A percentile compares a stretch with the other conserved stretches of the same genome.
Conservation (phyloP, 2,797 vertebrate species). For the Arnoldichthys spilopterus region DNA sequence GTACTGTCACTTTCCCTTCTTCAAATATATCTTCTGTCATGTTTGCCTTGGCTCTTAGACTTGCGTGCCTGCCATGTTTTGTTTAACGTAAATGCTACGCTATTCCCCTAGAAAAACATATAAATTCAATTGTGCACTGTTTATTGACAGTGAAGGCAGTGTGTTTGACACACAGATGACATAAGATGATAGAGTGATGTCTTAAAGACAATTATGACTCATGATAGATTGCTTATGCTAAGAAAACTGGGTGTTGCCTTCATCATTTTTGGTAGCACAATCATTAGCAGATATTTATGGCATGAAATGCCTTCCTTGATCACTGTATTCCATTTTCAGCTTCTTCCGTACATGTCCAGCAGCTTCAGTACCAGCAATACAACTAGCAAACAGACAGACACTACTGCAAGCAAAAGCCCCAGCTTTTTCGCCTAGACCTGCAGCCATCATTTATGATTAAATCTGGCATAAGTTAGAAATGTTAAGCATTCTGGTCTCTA, state of each 20-base stretch:
- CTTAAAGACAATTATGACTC: no score
- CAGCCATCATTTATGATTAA: constrained; percentile 10
- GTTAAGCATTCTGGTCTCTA: constrained; percentile 1
- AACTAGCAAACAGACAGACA: neutral
- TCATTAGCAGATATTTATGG: no score
- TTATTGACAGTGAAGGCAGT: no score
- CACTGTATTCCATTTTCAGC: neutral
- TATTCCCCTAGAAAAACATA: constrained; percentile 29
- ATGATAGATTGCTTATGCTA: no score
- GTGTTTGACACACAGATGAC: no score
- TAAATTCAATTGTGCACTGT: no score
- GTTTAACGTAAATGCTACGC: constrained; percentile 60
- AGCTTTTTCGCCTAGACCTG: neutral
- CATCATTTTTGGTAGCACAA: no score
- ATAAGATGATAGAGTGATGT: no score
- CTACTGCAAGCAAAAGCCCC: neutral
- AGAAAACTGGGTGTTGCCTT: no score
- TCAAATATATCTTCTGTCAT: constrained; percentile 75
- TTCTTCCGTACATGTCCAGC: neutral
- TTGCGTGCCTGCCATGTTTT: constrained; percentile 49
- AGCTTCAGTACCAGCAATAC: neutral
- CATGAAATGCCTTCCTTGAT: neutral
- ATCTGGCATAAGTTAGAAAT: constrained; percentile 18
- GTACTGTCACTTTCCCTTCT: constrained; percentile 78
- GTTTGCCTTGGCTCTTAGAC: constrained; percentile 72